Evolutionary conservation across 2,113 vertebrate species (phyloP).

Genomic region (Odobenus rosmarus): DNA sequence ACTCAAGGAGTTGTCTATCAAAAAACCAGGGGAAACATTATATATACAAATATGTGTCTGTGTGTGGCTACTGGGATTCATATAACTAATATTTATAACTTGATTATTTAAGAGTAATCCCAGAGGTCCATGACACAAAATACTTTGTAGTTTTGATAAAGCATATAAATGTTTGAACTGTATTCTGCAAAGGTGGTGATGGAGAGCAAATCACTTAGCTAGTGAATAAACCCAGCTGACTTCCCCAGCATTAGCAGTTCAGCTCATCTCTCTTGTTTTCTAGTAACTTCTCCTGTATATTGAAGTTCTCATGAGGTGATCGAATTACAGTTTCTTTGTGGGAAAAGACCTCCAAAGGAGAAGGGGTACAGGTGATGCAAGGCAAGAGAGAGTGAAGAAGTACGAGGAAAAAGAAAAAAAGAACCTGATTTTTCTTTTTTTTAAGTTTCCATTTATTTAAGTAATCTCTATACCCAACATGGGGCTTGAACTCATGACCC

Average conservation of each 20-base stretch:
- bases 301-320: neutral
- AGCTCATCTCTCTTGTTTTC: neutral
- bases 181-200: neutral
- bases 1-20: neutral
- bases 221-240: neutral
- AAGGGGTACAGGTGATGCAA: neutral
- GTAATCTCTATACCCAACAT: neutral
- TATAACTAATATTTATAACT: constrained; percentile 30
- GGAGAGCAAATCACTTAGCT: neutral
- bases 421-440: neutral
- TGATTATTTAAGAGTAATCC: neutral
- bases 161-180: neutral
- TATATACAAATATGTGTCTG: neutral
- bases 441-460: neutral
- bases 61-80: neutral
- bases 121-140: neutral
- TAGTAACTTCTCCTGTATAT: neutral
- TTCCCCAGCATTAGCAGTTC: neutral
- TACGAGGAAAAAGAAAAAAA: neutral
- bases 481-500: neutral
- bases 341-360: neutral
- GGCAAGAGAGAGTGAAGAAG: neutral
- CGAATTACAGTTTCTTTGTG: neutral
- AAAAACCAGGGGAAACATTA: neutral
- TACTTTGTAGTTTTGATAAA: neutral